Conservation (phyloP, 2,888 invertebrate genomes). For the Melangyna quadrimaculata region DNA sequence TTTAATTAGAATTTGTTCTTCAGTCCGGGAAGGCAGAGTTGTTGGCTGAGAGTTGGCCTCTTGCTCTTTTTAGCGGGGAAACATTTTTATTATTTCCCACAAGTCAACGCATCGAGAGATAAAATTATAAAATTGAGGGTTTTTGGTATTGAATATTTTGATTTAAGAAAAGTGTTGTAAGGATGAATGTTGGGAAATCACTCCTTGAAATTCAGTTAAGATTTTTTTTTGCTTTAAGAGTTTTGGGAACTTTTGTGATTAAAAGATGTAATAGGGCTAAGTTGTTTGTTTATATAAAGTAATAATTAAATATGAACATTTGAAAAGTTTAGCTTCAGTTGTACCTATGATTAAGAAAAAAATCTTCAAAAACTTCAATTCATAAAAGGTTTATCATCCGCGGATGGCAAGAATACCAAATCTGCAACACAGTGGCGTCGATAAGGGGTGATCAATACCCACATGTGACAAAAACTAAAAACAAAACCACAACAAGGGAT, state of each 20-base stretch:
- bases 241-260: neutral
- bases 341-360: too few relatives aligned
- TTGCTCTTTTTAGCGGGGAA: neutral
- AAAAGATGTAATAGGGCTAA: neutral
- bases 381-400: too few relatives aligned
- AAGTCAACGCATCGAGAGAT: neutral
- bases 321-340: neutral
- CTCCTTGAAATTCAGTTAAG: neutral
- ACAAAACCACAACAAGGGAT: too few relatives aligned
- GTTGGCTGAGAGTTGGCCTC: neutral
- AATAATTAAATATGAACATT: neutral
- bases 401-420: too few relatives aligned
- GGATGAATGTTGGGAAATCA: neutral
- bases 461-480: too few relatives aligned
- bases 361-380: too few relatives aligned
- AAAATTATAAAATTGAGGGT: neutral
- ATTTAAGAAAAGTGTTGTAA: neutral
- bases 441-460: too few relatives aligned
- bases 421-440: too few relatives aligned
- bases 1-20: slow-evolving; percentile 63
- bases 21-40: slow-evolving; percentile 3
- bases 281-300: neutral
- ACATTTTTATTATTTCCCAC: slow-evolving; percentile 3
- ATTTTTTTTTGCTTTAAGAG: neutral
- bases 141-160: slow-evolving; percentile 20